Conservation (phyloP, 1,140 invertebrate genomes). For the Lamellibrachia luymesi region DNA sequence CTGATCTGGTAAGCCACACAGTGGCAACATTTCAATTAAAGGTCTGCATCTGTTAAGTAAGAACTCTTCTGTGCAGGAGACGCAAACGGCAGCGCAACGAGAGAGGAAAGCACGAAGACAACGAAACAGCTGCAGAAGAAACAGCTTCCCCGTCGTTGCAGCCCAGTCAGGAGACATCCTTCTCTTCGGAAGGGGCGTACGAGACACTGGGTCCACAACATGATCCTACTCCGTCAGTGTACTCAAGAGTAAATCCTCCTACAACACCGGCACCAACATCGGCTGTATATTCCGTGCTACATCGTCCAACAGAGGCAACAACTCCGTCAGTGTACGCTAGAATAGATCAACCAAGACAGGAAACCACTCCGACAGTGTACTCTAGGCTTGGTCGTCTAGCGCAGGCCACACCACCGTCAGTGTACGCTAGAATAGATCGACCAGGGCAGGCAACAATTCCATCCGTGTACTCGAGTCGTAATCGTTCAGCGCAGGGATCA, state of each 20-base stretch:
- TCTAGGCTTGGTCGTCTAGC: too few relatives aligned
- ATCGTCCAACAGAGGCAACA: background rate
- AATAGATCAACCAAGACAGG: background rate
- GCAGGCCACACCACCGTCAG: too few relatives aligned
- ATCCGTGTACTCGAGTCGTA: background rate
- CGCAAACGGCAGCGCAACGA: too few relatives aligned
- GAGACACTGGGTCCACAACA: background rate
- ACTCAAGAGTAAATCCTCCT: background rate
- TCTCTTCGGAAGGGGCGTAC: background rate
- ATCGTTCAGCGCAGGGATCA: background rate
- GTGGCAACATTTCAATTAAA: too few relatives aligned
- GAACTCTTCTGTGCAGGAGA: background rate
- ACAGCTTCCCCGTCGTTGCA: background rate
- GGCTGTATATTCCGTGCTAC: background rate
- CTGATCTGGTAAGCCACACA: too few relatives aligned
- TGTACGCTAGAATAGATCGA: too few relatives aligned
- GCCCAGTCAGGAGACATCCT: background rate
- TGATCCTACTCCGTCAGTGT: background rate
- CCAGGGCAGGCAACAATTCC: too few relatives aligned
- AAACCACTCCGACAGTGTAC: background rate
- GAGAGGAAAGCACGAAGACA: too few relatives aligned
- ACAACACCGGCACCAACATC: background rate
- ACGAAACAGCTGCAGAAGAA: background rate
- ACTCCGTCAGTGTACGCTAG: background rate
- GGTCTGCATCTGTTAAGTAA: too few relatives aligned